Conservation (phyloP, 1,140 invertebrate species). For the Conus betulinus region DNA sequence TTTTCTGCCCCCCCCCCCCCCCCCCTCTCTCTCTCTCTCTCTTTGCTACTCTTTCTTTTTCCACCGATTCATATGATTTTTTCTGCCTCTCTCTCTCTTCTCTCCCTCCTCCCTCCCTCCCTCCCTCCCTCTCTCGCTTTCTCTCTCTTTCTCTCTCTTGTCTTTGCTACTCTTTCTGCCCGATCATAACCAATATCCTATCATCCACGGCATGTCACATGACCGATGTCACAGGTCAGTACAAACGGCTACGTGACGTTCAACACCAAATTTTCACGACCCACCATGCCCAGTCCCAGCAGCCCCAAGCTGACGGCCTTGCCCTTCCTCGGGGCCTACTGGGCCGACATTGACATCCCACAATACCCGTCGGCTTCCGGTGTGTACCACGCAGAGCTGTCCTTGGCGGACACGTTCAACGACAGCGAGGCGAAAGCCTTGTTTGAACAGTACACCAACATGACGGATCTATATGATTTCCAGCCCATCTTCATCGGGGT, state of each 20-base stretch:
- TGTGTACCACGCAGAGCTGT: background rate
- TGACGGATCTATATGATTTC: background rate
- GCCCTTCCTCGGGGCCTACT: background rate
- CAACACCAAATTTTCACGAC: background rate
- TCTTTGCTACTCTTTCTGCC: too few species aligned
- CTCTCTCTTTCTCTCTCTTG: too few species aligned
- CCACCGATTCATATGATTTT: too few species aligned
- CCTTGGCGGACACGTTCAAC: background rate
- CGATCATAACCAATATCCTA: too few species aligned
- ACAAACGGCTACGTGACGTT: background rate
- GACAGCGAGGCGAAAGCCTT: background rate
- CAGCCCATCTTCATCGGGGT: background rate
- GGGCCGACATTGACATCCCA: slow-evolving; percentile 19
- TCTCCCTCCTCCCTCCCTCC: too few species aligned
- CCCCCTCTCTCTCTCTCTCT: too few species aligned
- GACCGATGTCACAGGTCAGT: background rate
- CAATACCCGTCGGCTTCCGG: background rate
- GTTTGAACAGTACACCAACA: background rate
- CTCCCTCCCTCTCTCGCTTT: too few species aligned
- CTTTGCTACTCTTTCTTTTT: too few species aligned
- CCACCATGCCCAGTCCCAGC: background rate
- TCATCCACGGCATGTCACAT: too few species aligned
- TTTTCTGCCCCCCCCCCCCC: too few species aligned
- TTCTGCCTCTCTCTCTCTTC: too few species aligned
- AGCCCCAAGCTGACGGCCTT: background rate